These are phyloP conservation scores for Sympetrum striolatum DNA, from an alignment of 2,888 invertebrate genomes.

Conservation along the genomic window DNA sequence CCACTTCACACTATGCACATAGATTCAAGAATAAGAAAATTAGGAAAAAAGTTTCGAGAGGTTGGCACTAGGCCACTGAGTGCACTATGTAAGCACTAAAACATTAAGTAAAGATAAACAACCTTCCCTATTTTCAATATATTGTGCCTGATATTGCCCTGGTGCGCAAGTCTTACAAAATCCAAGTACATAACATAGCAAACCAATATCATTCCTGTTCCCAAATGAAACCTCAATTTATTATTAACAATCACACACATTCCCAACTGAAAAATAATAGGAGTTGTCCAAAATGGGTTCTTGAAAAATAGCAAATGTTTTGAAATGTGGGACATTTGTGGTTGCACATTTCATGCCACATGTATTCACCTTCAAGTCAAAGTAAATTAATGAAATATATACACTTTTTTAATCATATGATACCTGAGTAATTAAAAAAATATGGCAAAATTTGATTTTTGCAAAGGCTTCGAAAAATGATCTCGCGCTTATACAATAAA, in stretches of 20 bases:
- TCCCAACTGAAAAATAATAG: slow-evolving; percentile 22
- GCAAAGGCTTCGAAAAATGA: slow-evolving; percentile 43
- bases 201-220: slow-evolving; percentile 9
- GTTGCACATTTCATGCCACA: slow-evolving; percentile 36
- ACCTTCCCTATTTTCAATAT: slow-evolving; percentile 25
- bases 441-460: slow-evolving; percentile 42
- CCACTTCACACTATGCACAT: slow-evolving; percentile 30
- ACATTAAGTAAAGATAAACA: slow-evolving; percentile 35
- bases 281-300: slow-evolving; percentile 37
- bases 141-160: slow-evolving; percentile 42
- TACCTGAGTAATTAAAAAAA: slow-evolving; percentile 44
- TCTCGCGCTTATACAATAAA: slow-evolving; percentile 38
- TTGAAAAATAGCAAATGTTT: slow-evolving; percentile 41
- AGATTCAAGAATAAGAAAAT: slow-evolving; percentile 26
- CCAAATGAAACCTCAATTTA: slow-evolving; percentile 17
- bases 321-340: slow-evolving; percentile 37
- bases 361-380: slow-evolving; percentile 38
- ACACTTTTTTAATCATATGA: slow-evolving; percentile 40
- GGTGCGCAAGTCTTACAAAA: slow-evolving; percentile 37
- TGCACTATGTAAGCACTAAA: slow-evolving; percentile 38
- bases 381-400: slow-evolving; percentile 43
- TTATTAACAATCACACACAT: slow-evolving; percentile 36
- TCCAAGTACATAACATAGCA: slow-evolving; percentile 35
- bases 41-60: slow-evolving; percentile 2
- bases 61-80: slow-evolving; percentile 20